phyloP scores from a whole-genome alignment of 2,797 vertebrate species.

The Halcyon chelicuti region DNA sequence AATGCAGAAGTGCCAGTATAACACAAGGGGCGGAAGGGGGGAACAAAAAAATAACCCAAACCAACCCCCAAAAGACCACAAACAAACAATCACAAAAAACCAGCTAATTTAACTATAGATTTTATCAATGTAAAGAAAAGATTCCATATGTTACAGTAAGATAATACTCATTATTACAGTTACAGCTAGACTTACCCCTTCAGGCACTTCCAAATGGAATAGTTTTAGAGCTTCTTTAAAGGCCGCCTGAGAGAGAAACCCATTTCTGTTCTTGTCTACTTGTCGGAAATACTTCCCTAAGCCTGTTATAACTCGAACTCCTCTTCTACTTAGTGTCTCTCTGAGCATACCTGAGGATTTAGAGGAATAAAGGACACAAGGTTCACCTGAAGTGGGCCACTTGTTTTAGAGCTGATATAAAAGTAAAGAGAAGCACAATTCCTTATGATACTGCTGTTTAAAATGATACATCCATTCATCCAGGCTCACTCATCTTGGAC shows the following conservation, averaged over 20 bases:
- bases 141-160: background rate
- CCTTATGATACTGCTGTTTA: background rate
- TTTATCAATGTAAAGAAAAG: background rate
- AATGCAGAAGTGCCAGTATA: background rate
- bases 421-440: background rate
- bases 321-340: conserved; percentile 72
- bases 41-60: background rate
- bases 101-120: background rate
- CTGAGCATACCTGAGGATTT: conserved; percentile 68
- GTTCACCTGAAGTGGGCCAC: background rate
- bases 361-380: background rate
- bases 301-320: conserved; percentile 73
- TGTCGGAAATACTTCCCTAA: conserved; percentile 77
- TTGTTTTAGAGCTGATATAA: background rate
- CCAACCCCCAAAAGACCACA: background rate
- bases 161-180: background rate
- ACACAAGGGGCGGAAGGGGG: rapidly evolving
- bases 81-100: background rate
- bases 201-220: conserved; percentile 77
- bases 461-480: background rate
- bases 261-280: conserved; percentile 69
- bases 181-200: conserved; percentile 64
- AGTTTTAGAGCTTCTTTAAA: conserved; percentile 75
- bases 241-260: conserved; percentile 69
- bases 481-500: background rate